A percentile compares a stretch with the other conserved stretches of the same genome.
phyloP scores from a whole-genome alignment of 1,140 invertebrate genomes.

The Diachasma alloeum region DNA sequence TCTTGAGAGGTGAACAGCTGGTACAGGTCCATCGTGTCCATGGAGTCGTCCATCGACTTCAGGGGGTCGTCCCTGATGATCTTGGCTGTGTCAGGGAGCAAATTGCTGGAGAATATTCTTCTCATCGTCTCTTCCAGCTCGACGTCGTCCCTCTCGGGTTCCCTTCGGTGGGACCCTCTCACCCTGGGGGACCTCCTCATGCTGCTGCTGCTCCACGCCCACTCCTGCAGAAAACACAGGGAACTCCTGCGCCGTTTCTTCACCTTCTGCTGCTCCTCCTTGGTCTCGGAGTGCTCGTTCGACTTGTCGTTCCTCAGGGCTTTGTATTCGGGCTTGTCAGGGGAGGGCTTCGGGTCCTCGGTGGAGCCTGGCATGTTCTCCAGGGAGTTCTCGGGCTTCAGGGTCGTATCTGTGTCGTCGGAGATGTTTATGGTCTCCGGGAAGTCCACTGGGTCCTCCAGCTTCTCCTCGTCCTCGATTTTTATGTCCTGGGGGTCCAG shows the following conservation, averaged over 20 bases:
- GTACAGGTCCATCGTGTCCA: slow-evolving; percentile 72
- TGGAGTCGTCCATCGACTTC: slow-evolving; percentile 68
- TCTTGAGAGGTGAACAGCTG: slow-evolving; percentile 71
- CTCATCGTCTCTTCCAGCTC: slow-evolving; percentile 72
- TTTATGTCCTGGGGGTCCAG: slow-evolving; percentile 43
- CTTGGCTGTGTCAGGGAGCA: slow-evolving; percentile 61
- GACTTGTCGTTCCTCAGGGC: slow-evolving; percentile 48
- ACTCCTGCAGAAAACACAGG: slow-evolving; percentile 73
- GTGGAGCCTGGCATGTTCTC: neutral
- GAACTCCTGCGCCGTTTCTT: slow-evolving; percentile 73
- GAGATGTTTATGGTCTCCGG: slow-evolving; percentile 26
- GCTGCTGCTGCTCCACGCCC: slow-evolving; percentile 73
- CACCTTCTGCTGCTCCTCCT: slow-evolving; percentile 65
- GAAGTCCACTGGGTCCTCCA: slow-evolving; percentile 27
- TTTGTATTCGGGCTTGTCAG: slow-evolving; percentile 15
- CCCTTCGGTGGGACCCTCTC: slow-evolving; percentile 65
- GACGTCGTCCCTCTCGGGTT: slow-evolving; percentile 71
- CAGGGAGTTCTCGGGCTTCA: neutral
- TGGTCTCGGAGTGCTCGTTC: slow-evolving; percentile 56
- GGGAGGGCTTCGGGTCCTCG: neutral
- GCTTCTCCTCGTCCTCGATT: slow-evolving; percentile 27
- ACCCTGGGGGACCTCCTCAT: slow-evolving; percentile 75
- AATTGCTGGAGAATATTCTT: slow-evolving; percentile 68
- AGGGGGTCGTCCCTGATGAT: slow-evolving; percentile 56
- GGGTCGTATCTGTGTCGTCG: neutral